Evolutionary conservation across 2,888 invertebrate species (phyloP), one percentile per base, ranked within the genome.

Genomic region (Trissolcus brochymenae): DNA sequence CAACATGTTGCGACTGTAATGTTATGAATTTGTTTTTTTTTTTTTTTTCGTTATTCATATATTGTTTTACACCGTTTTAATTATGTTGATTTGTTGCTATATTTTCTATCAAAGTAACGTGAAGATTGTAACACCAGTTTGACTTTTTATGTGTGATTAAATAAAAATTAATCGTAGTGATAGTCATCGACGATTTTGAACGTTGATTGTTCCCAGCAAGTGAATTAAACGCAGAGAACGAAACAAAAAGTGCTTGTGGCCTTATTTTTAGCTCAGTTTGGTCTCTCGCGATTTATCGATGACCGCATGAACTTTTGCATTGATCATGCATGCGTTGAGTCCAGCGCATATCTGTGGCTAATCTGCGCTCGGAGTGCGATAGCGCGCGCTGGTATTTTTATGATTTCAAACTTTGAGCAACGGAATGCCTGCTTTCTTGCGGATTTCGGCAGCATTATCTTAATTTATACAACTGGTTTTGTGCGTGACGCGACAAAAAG

Each of bases 401-500:
- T 35, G 59, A 64, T 64, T 75, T 75, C 46, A 46, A 16, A 35
- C 9, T 35, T 35, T 74, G 50, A 56, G 13, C 67, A 41, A 13
- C 60, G 50, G 66, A 67, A 51, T 49, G 21, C 17, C 68, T 62
- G 53, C 59, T 64, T 64, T 59, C 50, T 49, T 59, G 19, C 43
- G 25, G 40, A 62, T 67, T 74, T 68, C 54, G 60, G 19, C 49
- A 56, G 71, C 49, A 76, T 76, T 76, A 76, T 76, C 76, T 76
- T 70, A 76, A 71, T 70, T 70, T 71, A 76, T 76, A 65, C 70
- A 70, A 65, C 68, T 70, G 68, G 70, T 70, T 75, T 59, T 25
- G 53, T 25, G 53, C 60, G 14, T 49, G 62, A 68, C 73, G 61
- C 56, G 43, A 49, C 56, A 62, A 67, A 74, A 67, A 61, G 53